Evolutionary conservation across 1,140 invertebrate genomes (phyloP).

Genomic region (Heterodera schachtii): DNA sequence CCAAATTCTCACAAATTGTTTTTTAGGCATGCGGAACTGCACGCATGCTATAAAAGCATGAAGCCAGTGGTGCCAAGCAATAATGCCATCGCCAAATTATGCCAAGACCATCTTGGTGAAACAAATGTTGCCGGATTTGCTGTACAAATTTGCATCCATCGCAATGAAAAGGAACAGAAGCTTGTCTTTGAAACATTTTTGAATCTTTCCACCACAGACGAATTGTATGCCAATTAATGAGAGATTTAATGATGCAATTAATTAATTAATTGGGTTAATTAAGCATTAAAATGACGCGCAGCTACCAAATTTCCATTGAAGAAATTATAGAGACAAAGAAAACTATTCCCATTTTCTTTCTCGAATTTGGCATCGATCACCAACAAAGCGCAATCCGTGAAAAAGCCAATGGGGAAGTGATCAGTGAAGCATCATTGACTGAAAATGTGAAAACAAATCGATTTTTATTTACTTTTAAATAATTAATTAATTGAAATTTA

Average conservation of each 20-base stretch:
- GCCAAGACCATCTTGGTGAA: not conserved
- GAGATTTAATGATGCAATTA: not conserved
- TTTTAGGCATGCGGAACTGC: not conserved
- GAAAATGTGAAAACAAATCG: not conserved
- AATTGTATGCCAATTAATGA: not conserved
- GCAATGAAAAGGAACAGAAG: not conserved
- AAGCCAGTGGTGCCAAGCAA: not conserved
- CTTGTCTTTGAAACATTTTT: not conserved
- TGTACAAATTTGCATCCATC: not conserved
- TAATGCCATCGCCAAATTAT: not conserved
- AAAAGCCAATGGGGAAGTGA: not conserved
- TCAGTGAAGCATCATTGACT: not conserved
- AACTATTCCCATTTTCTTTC: not conserved
- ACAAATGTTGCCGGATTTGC: not conserved
- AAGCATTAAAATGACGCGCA: not conserved
- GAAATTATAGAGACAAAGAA: not conserved
- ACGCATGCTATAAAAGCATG: not conserved
- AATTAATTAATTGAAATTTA: not conserved
- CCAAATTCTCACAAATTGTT: too few species aligned
- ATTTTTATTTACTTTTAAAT: too few species aligned
- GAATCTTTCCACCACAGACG: not conserved
- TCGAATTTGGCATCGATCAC: not conserved
- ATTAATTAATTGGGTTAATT: not conserved
- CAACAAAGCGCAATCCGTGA: not conserved
- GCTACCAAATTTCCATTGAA: not conserved